phyloP scores from a whole-genome alignment of 2,888 invertebrate species.

The Dinocampus coccinellae region DNA sequence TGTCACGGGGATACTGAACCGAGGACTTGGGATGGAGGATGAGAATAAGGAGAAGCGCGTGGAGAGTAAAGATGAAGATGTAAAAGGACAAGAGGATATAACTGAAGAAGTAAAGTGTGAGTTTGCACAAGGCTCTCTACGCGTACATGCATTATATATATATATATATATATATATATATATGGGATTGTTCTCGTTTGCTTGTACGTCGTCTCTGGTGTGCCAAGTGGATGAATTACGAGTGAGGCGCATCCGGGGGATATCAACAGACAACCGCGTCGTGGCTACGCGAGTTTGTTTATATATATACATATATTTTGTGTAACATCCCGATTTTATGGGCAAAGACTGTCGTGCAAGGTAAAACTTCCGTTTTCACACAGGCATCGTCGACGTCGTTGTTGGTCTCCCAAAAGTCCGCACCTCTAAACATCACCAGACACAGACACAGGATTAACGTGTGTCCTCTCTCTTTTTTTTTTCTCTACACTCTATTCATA shows the following conservation, averaged over 20 bases:
- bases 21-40: too few relatives aligned
- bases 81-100: conserved; percentile 39
- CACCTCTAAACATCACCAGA: too few relatives aligned
- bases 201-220: too few relatives aligned
- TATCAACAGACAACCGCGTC: conserved; percentile 32
- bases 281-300: conserved; percentile 16
- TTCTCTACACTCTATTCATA: too few relatives aligned
- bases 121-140: neutral
- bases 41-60: too few relatives aligned
- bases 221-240: conserved; percentile 34
- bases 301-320: conserved; percentile 67
- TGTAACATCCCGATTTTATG: conserved; percentile 70
- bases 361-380: conserved; percentile 33
- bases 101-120: conserved; percentile 39
- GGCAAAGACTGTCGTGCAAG: conserved; percentile 47
- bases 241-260: conserved; percentile 37
- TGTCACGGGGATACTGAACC: conserved; percentile 59
- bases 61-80: conserved; percentile 43
- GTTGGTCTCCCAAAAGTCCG: too few relatives aligned
- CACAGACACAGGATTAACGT: too few relatives aligned
- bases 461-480: too few relatives aligned
- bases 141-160: too few relatives aligned
- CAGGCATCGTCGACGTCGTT: conserved; percentile 20
- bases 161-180: too few relatives aligned
- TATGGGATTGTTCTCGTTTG: too few relatives aligned